Base-by-base conservation (phyloP, 2,888 invertebrate genomes). In the Temnothorax rugatulus region DNA sequence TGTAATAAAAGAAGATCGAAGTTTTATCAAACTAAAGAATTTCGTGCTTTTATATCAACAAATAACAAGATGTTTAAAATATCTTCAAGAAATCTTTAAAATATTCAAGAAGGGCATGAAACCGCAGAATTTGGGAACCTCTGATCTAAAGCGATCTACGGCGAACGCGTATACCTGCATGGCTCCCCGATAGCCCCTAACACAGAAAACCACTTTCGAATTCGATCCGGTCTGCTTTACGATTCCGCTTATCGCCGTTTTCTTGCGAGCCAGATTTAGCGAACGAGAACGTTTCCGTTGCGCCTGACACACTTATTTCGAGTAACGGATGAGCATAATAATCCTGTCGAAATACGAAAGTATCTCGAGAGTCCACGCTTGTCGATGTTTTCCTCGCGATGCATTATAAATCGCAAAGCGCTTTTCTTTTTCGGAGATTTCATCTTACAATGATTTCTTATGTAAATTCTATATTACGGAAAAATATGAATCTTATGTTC, bases 131-230 rank as follows among this genome's bases (percentile, higher is more conserved):
- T 69, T 57, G 59, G 47, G 21, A 69, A 59, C 34, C 18, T 69
- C 57, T 69, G 59, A 81, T 68, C 29, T 57, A 34, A 66, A n/a
- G 41, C 41, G 9, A 38, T 61, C 50, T 61, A 59, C 29, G 13
- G 21, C 8, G 69, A 79, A 59, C 18, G 29, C 41, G 34, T 71
- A 81, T 71, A 69, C 21, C 29, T 69, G 21, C 38, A 79, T 47
- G 69, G 18, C 34, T 18, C 25, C 38, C 59, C 38, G 34, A 71
- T 50, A 76, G 73, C 21, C 21, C 52, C 57, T 57, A 74, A 64
- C 64, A 82, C 15, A 76, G 44, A 84, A 83, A 83, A 77, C 61
- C 69, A 74, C 76, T 73, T 85, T 76, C 25, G 54, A 61, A n/a
- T 84, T 64, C 34, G 69, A 75, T 38, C 41, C 34, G 38, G 34